A percentile compares a stretch with the other conserved stretches of the same genome.
Conservation (phyloP, 1,140 invertebrate species). For the Aricia agestis region DNA sequence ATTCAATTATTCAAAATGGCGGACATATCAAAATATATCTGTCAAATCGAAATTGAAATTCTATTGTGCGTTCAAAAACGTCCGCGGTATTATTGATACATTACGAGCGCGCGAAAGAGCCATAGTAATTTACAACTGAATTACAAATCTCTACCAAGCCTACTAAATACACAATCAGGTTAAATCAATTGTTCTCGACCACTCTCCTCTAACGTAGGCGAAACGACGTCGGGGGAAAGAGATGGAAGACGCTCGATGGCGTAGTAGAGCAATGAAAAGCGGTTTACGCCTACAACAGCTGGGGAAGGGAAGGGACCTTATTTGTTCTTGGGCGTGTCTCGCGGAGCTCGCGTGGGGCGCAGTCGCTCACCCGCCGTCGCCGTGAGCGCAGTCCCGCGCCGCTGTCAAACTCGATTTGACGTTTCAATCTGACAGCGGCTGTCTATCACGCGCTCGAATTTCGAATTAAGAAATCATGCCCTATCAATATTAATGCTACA, state of each 20-base stretch:
- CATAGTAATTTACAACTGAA: constrained; percentile 70
- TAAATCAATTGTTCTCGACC: constrained; percentile 57
- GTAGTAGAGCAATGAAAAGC: constrained; percentile 42
- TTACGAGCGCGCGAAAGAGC: constrained; percentile 62
- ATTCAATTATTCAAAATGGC: constrained; percentile 45
- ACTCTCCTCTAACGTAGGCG: constrained; percentile 30
- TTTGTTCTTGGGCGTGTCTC: constrained; percentile 62
- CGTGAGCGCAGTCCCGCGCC: constrained; percentile 41
- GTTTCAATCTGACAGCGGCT: constrained; percentile 60
- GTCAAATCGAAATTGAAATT: constrained; percentile 74
- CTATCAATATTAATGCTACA: constrained; percentile 47
- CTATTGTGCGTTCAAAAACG: constrained; percentile 51
- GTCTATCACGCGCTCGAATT: constrained; percentile 30
- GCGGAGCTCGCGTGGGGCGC: constrained; percentile 32
- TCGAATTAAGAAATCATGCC: constrained; percentile 38
- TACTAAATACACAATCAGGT: constrained; percentile 70
- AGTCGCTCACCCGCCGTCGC: constrained; percentile 53
- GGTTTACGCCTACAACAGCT: constrained; percentile 49
- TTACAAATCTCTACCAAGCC: constrained; percentile 66
- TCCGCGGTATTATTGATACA: constrained; percentile 67
- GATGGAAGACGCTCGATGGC: constrained; percentile 32
- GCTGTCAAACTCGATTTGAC: constrained; percentile 37
- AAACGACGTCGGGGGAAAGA: constrained; percentile 7
- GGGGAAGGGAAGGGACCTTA: constrained; percentile 56
- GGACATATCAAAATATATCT: constrained; percentile 70